Conservation (phyloP, 2,888 invertebrate species). For the Crossocerus cetratus region DNA sequence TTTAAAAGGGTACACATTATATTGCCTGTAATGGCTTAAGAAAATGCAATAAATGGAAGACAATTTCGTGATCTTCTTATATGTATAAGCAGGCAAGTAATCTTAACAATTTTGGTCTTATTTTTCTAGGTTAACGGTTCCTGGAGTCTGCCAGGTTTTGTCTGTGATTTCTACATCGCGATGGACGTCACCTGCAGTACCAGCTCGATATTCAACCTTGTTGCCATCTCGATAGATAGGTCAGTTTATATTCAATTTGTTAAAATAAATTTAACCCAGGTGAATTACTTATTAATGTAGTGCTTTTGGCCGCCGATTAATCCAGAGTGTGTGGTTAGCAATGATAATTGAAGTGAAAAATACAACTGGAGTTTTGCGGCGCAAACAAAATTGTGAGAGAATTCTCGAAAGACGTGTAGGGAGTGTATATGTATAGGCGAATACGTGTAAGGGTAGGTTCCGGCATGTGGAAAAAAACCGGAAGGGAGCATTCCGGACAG, state of each 20-base stretch:
- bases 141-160: conserved; percentile 93
- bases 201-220: conserved; percentile 97
- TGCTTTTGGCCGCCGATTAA: too few species aligned
- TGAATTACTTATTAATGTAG: too few species aligned
- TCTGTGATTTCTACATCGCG: conserved; percentile 98
- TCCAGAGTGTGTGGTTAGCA: too few species aligned
- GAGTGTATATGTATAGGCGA: background rate
- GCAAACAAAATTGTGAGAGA: too few species aligned
- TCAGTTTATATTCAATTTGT: too few species aligned
- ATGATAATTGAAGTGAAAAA: too few species aligned
- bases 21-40: background rate
- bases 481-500: conserved; percentile 5
- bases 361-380: too few species aligned
- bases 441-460: background rate
- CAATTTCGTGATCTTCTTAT: too few species aligned
- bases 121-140: conserved; percentile 88
- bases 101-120: conserved; percentile 25
- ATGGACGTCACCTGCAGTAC: conserved; percentile 99
- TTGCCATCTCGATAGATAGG: conserved; percentile 99
- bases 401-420: too few species aligned
- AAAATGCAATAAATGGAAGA: too few species aligned
- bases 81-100: background rate
- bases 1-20: background rate
- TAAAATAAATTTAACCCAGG: too few species aligned
- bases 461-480: background rate